Conservation (phyloP, 2,888 invertebrate species). For the Spodoptera picta region DNA sequence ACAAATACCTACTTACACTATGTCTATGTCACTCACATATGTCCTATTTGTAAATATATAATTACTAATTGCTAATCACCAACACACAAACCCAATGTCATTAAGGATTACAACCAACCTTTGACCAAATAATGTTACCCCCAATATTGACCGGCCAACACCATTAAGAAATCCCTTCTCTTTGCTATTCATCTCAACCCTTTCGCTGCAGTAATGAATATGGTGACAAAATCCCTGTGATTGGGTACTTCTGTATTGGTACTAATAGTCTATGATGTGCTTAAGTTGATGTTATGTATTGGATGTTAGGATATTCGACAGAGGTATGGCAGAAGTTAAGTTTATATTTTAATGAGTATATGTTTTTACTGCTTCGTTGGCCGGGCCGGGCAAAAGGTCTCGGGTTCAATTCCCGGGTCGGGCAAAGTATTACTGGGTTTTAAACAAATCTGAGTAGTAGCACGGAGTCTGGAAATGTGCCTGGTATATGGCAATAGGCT, state of each 20-base stretch:
- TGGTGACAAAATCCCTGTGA: constrained; percentile 54
- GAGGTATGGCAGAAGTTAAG: constrained; percentile 25
- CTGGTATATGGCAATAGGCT: no score
- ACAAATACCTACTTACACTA: no score
- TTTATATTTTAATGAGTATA: background rate
- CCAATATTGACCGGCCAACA: constrained; percentile 25
- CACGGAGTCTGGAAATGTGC: no score
- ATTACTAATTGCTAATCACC: no score
- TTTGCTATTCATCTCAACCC: constrained; percentile 46
- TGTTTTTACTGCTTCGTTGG: no score
- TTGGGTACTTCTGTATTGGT: constrained; percentile 26
- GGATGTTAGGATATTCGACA: constrained; percentile 19
- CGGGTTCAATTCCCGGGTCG: no score
- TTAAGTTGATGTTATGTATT: constrained; percentile 37
- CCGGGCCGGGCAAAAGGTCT: no score
- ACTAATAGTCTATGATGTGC: constrained; percentile 58
- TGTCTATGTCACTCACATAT: no score
- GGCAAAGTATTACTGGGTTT: no score
- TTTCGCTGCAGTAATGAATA: constrained; percentile 58
- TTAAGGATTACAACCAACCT: constrained; percentile 4
- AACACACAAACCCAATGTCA: no score
- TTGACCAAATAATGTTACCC: constrained; percentile 16
- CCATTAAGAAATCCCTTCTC: constrained; percentile 32
- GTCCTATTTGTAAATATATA: no score
- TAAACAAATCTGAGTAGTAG: no score